Evolutionary conservation across 2,888 invertebrate genomes (phyloP).

Genomic region (Rhagium mordax): DNA sequence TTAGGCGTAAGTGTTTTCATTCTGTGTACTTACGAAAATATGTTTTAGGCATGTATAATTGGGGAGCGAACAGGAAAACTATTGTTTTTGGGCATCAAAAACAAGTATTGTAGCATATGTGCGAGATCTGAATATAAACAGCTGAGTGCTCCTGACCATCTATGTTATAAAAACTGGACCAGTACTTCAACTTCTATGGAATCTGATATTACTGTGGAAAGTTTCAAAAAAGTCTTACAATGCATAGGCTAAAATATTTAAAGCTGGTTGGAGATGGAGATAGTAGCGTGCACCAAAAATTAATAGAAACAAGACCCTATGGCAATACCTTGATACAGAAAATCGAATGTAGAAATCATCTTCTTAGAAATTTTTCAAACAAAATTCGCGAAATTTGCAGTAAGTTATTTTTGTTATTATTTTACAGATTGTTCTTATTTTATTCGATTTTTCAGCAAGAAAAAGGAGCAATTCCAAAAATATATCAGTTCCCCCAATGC

Average conservation of each 20-base stretch:
- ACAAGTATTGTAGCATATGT: not conserved
- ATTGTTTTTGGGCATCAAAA: not conserved
- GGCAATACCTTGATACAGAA: not conserved
- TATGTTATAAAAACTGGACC: not conserved
- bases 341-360: slow-evolving; percentile 17
- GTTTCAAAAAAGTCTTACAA: no score
- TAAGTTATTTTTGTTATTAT: no score
- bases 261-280: slow-evolving; percentile 7
- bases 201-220: no score
- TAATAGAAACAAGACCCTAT: slow-evolving; percentile 6
- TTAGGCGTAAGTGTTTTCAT: no score
- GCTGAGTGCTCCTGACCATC: not conserved
- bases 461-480: not conserved
- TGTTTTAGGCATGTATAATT: not conserved
- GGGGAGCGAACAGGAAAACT: not conserved
- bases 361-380: slow-evolving; percentile 15
- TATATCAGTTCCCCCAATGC: not conserved
- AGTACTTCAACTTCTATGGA: no score
- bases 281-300: slow-evolving; percentile 15
- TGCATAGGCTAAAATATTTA: not conserved
- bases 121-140: not conserved
- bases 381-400: not conserved
- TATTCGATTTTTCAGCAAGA: no score
- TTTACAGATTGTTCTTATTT: no score
- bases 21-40: not conserved